Percentiles rank a stretch among this genome's conserved stretches.
Conservation (phyloP, 1,140 invertebrate genomes). For the Brachionus koreanus region DNA sequence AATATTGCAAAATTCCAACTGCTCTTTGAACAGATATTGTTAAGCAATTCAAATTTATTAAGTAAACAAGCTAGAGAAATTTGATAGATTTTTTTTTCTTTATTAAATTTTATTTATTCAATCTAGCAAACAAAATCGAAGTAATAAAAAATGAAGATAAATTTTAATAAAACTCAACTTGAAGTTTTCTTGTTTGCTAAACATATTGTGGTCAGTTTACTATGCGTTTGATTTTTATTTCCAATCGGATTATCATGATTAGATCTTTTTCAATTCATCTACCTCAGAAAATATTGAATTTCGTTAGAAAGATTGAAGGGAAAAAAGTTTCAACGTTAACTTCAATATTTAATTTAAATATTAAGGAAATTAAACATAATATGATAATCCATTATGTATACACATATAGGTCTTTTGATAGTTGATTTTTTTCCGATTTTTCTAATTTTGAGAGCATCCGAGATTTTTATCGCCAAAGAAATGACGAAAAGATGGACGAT, state of each 20-base stretch:
- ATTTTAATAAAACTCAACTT: conserved; percentile 3
- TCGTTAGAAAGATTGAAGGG: not conserved
- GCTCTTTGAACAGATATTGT: not conserved
- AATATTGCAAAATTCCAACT: not conserved
- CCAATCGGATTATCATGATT: conserved; percentile 9
- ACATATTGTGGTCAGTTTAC: not conserved
- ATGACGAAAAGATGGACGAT: not conserved
- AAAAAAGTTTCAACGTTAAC: not conserved
- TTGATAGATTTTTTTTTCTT: not conserved
- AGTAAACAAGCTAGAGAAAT: conserved; percentile 33
- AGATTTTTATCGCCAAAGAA: not conserved
- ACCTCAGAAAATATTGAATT: conserved; percentile 31
- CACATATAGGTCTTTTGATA: not conserved
- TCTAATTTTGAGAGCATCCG: not conserved
- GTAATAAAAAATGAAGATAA: conserved; percentile 1
- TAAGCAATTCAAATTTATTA: conserved; percentile 18
- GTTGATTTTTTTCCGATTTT: not conserved
- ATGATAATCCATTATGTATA: conserved; percentile 11
- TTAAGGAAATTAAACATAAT: conserved; percentile 8
- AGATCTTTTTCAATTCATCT: not conserved
- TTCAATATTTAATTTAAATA: conserved; percentile 20
- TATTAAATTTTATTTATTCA: conserved; percentile 20
- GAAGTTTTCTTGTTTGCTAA: not conserved
- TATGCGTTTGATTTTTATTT: conserved; percentile 30
- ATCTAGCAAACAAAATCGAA: not conserved